A percentile compares a stretch with the other conserved stretches of the same genome.
These are phyloP conservation scores for Cacoxenus indagator DNA, from an alignment of 2,888 invertebrate genomes.

Conservation along the genomic window DNA sequence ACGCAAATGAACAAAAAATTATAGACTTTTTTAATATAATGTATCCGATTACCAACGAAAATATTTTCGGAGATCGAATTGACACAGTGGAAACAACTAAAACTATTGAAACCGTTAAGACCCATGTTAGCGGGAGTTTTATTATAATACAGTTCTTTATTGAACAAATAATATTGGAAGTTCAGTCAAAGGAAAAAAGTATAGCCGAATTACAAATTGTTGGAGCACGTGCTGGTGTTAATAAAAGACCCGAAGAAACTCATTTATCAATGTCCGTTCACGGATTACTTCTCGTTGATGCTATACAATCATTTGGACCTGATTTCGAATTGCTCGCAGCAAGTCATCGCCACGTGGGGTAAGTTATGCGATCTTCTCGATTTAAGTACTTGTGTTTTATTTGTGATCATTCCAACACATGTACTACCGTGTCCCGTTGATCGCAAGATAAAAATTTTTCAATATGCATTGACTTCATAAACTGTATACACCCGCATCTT, in stretches of 20 bases:
- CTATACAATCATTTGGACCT: conserved; percentile 93
- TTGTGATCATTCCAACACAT: too few relatives aligned
- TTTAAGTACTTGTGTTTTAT: too few relatives aligned
- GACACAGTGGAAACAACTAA: conserved; percentile 13
- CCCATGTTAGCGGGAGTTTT: conserved; percentile 73
- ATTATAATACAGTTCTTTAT: conserved; percentile 89
- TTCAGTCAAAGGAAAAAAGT: conserved; percentile 88
- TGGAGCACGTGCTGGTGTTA: conserved; percentile 84
- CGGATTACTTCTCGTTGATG: conserved; percentile 92
- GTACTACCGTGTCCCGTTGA: too few relatives aligned
- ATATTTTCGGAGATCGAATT: conserved; percentile 24
- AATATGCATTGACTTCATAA: too few relatives aligned
- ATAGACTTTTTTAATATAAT: conserved; percentile 75
- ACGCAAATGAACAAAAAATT: conserved; percentile 93
- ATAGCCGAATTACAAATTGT: conserved; percentile 94
- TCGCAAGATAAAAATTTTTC: too few relatives aligned
- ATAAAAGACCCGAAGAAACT: conserved; percentile 81
- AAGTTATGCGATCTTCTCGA: conserved; percentile 42
- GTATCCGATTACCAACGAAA: conserved; percentile 48
- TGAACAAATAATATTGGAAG: conserved; percentile 88
- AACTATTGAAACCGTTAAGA: conserved; percentile 32
- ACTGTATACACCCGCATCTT: too few relatives aligned
- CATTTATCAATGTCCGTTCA: conserved; percentile 89
- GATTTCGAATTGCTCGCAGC: conserved; percentile 96
- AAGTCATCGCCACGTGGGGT: conserved; percentile 95